Evolutionary conservation across 1,140 invertebrate species (phyloP).

Genomic region (Heliconius eleuchia): DNA sequence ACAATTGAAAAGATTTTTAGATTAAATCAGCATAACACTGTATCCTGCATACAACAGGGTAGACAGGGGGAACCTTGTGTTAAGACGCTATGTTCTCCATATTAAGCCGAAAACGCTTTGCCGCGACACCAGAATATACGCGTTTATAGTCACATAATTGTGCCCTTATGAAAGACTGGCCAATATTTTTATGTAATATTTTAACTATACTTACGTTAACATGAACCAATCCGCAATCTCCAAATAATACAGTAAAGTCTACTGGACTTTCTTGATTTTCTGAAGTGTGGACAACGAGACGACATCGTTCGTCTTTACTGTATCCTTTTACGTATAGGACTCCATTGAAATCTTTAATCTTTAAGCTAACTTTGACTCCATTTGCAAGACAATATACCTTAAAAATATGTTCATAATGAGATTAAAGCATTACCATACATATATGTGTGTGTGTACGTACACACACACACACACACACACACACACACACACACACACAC

Average conservation of each 20-base stretch:
- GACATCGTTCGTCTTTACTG: slow-evolving; percentile 94
- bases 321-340: slow-evolving; percentile 96
- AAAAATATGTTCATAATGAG: slow-evolving; percentile 23
- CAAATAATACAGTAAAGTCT: slow-evolving; percentile 95
- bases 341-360: slow-evolving; percentile 93
- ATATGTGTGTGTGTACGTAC: background rate
- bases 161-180: no score
- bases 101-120: no score
- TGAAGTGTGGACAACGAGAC: slow-evolving; percentile 88
- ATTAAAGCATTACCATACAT: background rate
- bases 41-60: no score
- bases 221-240: slow-evolving; percentile 94
- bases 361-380: slow-evolving; percentile 93
- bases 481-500: no score
- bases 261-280: slow-evolving; percentile 86
- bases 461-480: no score
- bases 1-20: background rate
- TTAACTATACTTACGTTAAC: slow-evolving; percentile 88
- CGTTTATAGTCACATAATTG: no score
- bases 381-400: slow-evolving; percentile 93
- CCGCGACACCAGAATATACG: no score
- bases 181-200: background rate
- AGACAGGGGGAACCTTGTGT: no score
- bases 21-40: background rate
- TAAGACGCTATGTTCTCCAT: no score